These are phyloP conservation scores for Drosophila bocqueti DNA, from an alignment of 1,140 invertebrate species.

Conservation along the genomic window DNA sequence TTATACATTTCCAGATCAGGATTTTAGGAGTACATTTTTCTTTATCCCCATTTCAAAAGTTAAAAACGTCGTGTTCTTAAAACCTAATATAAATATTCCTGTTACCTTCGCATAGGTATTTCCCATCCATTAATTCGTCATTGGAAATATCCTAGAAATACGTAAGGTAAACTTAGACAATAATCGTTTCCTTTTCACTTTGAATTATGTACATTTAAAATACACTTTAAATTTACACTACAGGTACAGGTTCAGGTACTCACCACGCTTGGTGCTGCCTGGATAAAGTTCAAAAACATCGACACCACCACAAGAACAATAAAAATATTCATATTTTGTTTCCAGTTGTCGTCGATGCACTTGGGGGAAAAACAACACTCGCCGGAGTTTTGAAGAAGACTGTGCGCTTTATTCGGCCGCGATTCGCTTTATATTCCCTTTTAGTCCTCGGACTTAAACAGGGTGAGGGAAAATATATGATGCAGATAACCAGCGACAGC, in stretches of 20 bases:
- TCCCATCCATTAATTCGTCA: constrained; percentile 52
- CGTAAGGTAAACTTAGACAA: not conserved
- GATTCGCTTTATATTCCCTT: constrained; percentile 56
- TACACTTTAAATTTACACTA: not conserved
- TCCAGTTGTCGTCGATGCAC: constrained; percentile 3
- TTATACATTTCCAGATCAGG: not conserved
- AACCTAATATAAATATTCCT: not conserved
- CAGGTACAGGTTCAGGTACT: not conserved
- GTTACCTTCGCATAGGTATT: constrained; percentile 57
- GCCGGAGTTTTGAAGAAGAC: constrained; percentile 35
- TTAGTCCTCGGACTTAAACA: constrained; percentile 32
- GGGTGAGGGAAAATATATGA: constrained; percentile 42
- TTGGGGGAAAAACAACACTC: constrained; percentile 32
- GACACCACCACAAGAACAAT: constrained; percentile 36
- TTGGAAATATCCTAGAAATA: constrained; percentile 42
- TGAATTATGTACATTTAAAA: no score
- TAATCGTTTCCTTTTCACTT: not conserved
- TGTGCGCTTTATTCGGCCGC: constrained; percentile 22
- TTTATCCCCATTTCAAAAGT: not conserved
- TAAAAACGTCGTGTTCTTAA: not conserved
- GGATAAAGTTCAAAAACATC: constrained; percentile 33
- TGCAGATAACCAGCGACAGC: constrained; percentile 25
- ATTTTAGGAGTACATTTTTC: not conserved
- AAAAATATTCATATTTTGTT: constrained; percentile 53
- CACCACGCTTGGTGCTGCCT: constrained; percentile 40